Base-by-base conservation (phyloP, 2,113 vertebrate species). In the Thymallus thymallus region DNA sequence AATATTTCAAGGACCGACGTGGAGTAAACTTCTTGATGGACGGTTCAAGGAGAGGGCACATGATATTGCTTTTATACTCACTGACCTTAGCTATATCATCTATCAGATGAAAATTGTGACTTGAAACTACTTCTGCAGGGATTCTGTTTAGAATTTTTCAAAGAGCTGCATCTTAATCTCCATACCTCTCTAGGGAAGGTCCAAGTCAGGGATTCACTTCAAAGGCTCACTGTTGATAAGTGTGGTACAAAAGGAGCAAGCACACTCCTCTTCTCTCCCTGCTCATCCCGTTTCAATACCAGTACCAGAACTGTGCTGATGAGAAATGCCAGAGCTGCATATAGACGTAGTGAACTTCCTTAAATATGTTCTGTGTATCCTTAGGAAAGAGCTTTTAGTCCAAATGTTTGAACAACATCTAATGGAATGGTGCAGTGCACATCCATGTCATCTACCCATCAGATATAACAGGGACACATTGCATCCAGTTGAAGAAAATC, bases 171-270 rank as follows among this genome's bases (percentile, higher is more conserved):
- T 75, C 67, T 45, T 13, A 1, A 14, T 48, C 26, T 35, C 51
- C 64, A 73, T 76, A 76, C 41, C 65, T 81, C 30, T 58, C 9
- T 29, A 24, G 23, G 69, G 20, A 22, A 76, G 9, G 35, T 41
- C 35, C 1, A 79, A 72, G 72, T 22, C 20, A 63, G 56, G 32
- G 79, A 64, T 24, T 24, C 29, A 72, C 67, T 82, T 86, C 84
- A 89, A 87, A 88, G 81, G 68, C 48, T n/a, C 3, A 3, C 3
- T 6, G 58, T 74, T 65, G 73, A 78, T 80, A 75, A 71, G 69
- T 63, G 41, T 0, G 55, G 51, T 51, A 23, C 66, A 18, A 3
- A 3, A 35, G 56, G 60, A 14, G 18, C 23, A 45, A 24, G 3
- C 41, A 22, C 71, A 78, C 23, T 32, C 29, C 62, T 29, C 13